Percentiles rank a stretch among this genome's conserved stretches.
Conservation (phyloP, 2,797 vertebrate species). For the Urocyon cinereoargenteus region DNA sequence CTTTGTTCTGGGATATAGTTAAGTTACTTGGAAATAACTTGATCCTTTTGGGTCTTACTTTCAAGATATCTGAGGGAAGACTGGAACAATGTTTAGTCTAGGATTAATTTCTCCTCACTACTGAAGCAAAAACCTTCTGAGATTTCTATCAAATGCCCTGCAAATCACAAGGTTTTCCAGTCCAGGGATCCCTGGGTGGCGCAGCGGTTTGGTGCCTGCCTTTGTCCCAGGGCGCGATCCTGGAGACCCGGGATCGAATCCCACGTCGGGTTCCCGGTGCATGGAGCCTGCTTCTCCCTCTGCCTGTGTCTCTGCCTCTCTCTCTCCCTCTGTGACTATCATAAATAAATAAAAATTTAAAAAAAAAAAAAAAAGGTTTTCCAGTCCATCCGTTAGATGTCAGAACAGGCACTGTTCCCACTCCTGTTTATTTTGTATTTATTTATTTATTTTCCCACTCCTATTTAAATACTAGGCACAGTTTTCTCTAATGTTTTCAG, state of each 20-base stretch:
- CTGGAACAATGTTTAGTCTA: neutral
- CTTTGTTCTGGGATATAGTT: neutral
- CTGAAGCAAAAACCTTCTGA: conserved; percentile 1
- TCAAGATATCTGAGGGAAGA: neutral
- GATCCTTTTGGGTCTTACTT: neutral
- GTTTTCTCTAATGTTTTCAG: neutral
- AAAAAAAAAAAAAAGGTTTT: no score
- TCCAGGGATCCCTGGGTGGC: no score
- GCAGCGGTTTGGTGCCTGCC: no score
- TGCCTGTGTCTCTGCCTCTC: no score
- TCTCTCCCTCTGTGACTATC: no score
- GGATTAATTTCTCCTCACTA: neutral
- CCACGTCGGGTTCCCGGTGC: no score
- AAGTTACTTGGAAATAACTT: neutral
- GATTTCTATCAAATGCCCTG: neutral
- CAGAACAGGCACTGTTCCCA: neutral
- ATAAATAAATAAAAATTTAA: no score
- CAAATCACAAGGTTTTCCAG: neutral
- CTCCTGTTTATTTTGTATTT: no score
- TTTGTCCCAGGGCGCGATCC: no score
- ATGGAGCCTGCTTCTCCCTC: no score
- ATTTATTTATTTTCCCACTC: no score
- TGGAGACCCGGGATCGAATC: no score
- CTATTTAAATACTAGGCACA: neutral
- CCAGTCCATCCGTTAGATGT: neutral